Conservation (phyloP, 2,888 invertebrate species). For the Acanthoscelides obtectus region DNA sequence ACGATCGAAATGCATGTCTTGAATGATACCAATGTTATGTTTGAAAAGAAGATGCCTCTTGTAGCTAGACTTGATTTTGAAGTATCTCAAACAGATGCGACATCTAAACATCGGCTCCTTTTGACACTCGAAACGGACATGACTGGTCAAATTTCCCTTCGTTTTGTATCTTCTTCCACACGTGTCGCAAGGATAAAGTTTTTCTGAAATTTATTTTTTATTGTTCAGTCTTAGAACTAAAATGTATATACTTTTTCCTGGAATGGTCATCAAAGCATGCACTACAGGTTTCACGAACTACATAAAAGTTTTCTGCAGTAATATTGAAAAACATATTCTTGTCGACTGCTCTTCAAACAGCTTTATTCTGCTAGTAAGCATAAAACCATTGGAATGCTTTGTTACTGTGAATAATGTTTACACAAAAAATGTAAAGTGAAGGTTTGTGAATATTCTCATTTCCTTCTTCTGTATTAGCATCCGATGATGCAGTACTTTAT, state of each 20-base stretch:
- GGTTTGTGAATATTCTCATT: too few relatives aligned
- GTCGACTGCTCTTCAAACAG: too few relatives aligned
- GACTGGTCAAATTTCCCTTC: background rate
- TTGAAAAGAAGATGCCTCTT: background rate
- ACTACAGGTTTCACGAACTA: background rate
- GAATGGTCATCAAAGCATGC: background rate
- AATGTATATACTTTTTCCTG: background rate
- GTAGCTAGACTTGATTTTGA: background rate
- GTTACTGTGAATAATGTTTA: too few relatives aligned
- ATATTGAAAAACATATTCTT: too few relatives aligned
- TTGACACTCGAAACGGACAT: background rate
- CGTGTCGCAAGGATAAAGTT: background rate
- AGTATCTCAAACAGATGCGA: background rate
- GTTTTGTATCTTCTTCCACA: background rate
- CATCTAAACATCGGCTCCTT: background rate
- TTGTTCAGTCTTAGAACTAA: background rate
- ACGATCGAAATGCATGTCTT: background rate
- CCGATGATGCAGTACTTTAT: too few relatives aligned
- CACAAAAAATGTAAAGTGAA: too few relatives aligned
- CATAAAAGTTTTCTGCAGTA: too few relatives aligned
- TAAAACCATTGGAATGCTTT: too few relatives aligned
- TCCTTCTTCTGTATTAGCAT: too few relatives aligned
- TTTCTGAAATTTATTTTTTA: background rate
- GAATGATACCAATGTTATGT: background rate
- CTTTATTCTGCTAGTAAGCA: too few relatives aligned